A percentile compares a stretch with the other conserved stretches of the same genome.
phyloP scores from a whole-genome alignment of 2,888 invertebrate genomes.

The Proisotoma minuta region DNA sequence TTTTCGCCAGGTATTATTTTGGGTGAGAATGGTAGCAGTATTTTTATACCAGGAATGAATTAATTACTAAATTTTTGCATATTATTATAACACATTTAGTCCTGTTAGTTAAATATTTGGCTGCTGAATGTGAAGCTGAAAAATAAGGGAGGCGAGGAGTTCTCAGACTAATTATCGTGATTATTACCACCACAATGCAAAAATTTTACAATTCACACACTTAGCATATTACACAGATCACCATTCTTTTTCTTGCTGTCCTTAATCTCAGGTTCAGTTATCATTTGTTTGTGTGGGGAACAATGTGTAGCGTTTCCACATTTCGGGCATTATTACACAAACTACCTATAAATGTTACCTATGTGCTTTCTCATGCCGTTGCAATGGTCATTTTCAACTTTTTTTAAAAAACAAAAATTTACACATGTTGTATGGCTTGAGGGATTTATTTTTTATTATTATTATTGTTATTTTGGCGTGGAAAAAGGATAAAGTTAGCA shows the following conservation, averaged over 20 bases:
- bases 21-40: too few relatives aligned
- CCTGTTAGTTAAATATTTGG: too few relatives aligned
- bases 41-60: too few relatives aligned
- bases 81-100: too few relatives aligned
- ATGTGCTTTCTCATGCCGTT: too few relatives aligned
- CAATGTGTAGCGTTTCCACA: neutral
- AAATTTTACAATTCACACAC: slow-evolving; percentile 2
- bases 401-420: neutral
- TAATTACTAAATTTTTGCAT: too few relatives aligned
- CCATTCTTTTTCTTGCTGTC: neutral
- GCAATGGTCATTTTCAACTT: neutral
- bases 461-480: slow-evolving; percentile 7
- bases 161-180: slow-evolving; percentile 12
- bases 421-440: neutral
- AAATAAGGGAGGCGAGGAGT: neutral
- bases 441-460: neutral
- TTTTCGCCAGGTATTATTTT: too few relatives aligned
- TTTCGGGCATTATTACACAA: neutral
- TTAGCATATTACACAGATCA: neutral
- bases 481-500: slow-evolving; percentile 7
- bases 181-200: slow-evolving; percentile 7
- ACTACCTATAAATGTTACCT: neutral
- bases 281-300: neutral
- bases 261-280: neutral
- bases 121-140: neutral